phyloP scores from a whole-genome alignment of 1,140 invertebrate species.

The Pissodes strobi region DNA sequence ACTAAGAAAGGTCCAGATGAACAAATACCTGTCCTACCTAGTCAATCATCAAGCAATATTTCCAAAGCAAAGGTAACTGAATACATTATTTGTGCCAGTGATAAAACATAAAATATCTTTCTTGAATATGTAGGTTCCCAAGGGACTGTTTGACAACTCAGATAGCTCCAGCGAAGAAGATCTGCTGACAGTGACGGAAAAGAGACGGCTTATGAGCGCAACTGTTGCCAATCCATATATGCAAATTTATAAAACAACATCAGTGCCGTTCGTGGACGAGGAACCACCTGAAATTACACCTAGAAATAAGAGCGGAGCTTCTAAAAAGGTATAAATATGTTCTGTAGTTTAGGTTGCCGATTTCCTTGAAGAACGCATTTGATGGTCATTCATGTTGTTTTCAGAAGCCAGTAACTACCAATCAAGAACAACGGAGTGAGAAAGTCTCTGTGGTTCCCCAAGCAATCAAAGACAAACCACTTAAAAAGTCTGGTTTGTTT shows the following conservation, averaged over 20 bases:
- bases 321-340: constrained; percentile 41
- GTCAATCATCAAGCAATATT: neutral
- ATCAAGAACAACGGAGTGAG: constrained; percentile 16
- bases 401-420: no score
- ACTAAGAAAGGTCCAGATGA: neutral
- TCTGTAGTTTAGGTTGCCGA: no score
- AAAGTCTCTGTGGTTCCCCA: constrained; percentile 8
- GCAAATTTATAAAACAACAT: constrained; percentile 40
- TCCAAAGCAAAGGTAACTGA: neutral
- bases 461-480: no score
- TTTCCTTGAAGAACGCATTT: no score
- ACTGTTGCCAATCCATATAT: constrained; percentile 51
- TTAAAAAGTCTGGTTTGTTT: constrained; percentile 16
- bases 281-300: constrained; percentile 39
- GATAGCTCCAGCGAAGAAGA: constrained; percentile 46
- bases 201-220: constrained; percentile 19
- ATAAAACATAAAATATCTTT: neutral
- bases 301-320: constrained; percentile 19
- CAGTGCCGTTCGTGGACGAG: constrained; percentile 40
- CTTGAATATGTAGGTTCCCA: neutral
- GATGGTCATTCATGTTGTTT: no score
- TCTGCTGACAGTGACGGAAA: constrained; percentile 38
- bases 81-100: neutral
- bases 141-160: constrained; percentile 22
- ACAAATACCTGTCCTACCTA: neutral